phyloP scores from a whole-genome alignment of 2,113 vertebrate species.

The Edolisoma coerulescens region DNA sequence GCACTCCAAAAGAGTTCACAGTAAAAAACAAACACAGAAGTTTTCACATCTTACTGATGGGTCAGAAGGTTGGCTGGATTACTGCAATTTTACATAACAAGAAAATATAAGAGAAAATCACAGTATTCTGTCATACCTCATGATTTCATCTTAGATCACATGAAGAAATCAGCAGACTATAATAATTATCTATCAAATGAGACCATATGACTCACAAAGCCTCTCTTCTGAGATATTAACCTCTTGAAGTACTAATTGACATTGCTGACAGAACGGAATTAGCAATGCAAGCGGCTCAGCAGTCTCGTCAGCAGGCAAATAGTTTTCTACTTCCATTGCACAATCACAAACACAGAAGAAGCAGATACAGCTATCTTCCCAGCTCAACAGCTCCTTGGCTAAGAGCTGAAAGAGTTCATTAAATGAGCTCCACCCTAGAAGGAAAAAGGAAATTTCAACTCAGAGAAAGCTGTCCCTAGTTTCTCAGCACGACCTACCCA shows the following conservation, averaged over 20 bases:
- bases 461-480: not conserved
- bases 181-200: slow-evolving; percentile 50
- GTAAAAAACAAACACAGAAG: not conserved
- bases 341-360: not conserved
- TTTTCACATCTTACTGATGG: not conserved
- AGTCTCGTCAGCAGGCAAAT: not conserved
- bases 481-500: not conserved
- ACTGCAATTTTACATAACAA: not conserved
- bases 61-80: not conserved
- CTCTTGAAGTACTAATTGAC: slow-evolving; percentile 38
- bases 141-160: slow-evolving; percentile 51
- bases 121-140: not conserved
- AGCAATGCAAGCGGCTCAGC: not conserved
- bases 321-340: not conserved
- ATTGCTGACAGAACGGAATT: not conserved
- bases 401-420: not conserved
- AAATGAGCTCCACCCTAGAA: not conserved
- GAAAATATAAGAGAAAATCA: not conserved
- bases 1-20: not conserved
- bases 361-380: not conserved
- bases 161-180: slow-evolving; percentile 58
- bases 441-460: not conserved
- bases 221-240: slow-evolving; percentile 20
- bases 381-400: not conserved
- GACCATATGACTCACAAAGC: slow-evolving; percentile 58